phyloP scores from a whole-genome alignment of 2,113 vertebrate genomes.

The Elgaria multicarinata region DNA sequence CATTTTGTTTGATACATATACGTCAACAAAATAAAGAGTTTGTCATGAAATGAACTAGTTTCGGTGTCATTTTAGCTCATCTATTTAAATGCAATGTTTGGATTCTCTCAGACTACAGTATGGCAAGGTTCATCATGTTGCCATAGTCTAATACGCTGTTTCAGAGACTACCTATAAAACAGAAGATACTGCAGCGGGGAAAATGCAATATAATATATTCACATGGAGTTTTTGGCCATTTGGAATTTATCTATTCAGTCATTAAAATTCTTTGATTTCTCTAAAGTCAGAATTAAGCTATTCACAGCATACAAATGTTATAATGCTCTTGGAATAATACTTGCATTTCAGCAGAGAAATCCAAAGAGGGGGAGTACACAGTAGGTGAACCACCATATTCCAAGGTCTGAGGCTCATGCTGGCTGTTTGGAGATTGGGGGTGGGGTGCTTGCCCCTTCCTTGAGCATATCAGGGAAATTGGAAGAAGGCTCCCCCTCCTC shows the following conservation, averaged over 20 bases:
- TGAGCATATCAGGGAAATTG: too few species aligned
- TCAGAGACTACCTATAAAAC: background rate
- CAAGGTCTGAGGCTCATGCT: too few species aligned
- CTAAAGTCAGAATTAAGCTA: background rate
- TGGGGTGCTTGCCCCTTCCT: too few species aligned
- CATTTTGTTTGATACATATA: background rate
- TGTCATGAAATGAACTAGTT: background rate
- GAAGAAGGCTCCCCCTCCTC: too few species aligned
- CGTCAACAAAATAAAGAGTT: background rate
- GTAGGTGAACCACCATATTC: too few species aligned
- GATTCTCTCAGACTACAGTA: background rate
- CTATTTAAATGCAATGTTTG: background rate
- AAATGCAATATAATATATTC: constrained; percentile 6
- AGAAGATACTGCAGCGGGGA: background rate
- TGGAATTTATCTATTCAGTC: background rate
- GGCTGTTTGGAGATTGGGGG: too few species aligned
- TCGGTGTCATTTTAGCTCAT: background rate
- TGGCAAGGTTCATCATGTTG: constrained; percentile 11
- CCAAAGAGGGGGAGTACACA: background rate
- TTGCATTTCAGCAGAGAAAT: background rate
- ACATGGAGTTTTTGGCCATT: background rate
- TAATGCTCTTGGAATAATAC: background rate
- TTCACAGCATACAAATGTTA: background rate
- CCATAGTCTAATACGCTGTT: background rate
- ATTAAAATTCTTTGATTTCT: constrained; percentile 25